Base-by-base conservation (phyloP, 2,113 vertebrate genomes). In the Lycocorax pyrrhopterus region DNA sequence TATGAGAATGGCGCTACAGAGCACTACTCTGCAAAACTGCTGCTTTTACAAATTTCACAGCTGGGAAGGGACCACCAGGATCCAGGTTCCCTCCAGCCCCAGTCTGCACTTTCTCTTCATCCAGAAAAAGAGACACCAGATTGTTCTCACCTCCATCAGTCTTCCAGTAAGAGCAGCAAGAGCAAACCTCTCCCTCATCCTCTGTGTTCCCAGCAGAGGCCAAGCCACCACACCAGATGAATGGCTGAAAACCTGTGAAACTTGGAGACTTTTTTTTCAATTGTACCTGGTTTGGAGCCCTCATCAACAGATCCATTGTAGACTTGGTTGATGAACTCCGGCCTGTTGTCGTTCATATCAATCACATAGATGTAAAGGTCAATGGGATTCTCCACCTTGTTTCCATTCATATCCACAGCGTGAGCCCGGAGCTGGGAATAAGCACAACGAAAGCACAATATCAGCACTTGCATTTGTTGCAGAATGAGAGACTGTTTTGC, bases 271-370 rank as follows among this genome's bases (percentile, higher is more conserved):
- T 73, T 72, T 74, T 72, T 74, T 79, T 23, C 64, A 68, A 62
- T 82, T 27, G 76, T 98, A 99, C 99, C 99, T 98, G 99, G 99
- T 97, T 99, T 99, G 46, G 99, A 99, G 88, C 99, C 99, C 97
- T 99, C 99, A 56, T 99, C 98, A 98, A 99, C 99, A 5, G 99
- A 99, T 74, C 99, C 99, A 12, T 99, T 99, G 97, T 99, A 99
- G 74, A 99, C 98, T 97, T 99, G 99, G 97, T 99, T 99, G 95
- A 98, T 96, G 96, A 99, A 99, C 95, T 99, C 99, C 0, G 99
- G 99, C 12, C 99, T 98, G 98, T 99, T 99, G 98, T 99, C 99
- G 2, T 99, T 99, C 99, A 99, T 99, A 97, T 99, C 99, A 60
- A 99, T 99, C 93, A 99, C 99, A 4, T 99, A 99, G 98, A 99